Percentiles rank a stretch among this genome's conserved stretches.
Evolutionary conservation across 1,140 invertebrate genomes (phyloP).

Genomic region (Cherax quadricarinatus): DNA sequence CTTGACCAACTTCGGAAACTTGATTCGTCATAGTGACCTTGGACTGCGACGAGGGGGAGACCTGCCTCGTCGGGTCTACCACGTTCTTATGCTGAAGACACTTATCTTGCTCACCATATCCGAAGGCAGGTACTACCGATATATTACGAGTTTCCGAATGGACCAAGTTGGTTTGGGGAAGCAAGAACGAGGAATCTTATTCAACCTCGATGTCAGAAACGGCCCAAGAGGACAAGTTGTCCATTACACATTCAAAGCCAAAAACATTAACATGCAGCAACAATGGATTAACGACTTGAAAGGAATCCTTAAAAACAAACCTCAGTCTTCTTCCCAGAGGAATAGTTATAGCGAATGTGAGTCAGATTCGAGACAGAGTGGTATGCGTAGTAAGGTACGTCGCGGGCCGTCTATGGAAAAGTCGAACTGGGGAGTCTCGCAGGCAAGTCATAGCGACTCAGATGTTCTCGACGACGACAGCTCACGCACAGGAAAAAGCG

Average conservation of each 20-base stretch:
- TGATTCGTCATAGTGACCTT: constrained; percentile 58
- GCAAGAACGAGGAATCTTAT: constrained; percentile 54
- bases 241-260: constrained; percentile 60
- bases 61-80: constrained; percentile 45
- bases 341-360: constrained; percentile 56
- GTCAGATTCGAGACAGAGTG: not conserved
- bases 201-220: constrained; percentile 58
- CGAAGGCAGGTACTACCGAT: constrained; percentile 54
- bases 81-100: constrained; percentile 61
- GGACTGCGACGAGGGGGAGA: constrained; percentile 35
- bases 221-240: constrained; percentile 35
- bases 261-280: constrained; percentile 65
- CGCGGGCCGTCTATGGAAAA: constrained; percentile 47
- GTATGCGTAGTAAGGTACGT: constrained; percentile 35
- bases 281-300: constrained; percentile 64
- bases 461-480: constrained; percentile 26
- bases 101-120: constrained; percentile 39
- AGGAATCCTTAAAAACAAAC: constrained; percentile 22
- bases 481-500: not conserved
- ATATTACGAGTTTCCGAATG: constrained; percentile 62
- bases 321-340: constrained; percentile 22
- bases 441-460: not conserved
- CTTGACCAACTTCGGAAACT: constrained; percentile 51
- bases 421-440: not conserved
- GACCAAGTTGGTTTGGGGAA: constrained; percentile 63